Conservation (phyloP, 1,140 invertebrate species). For the Ceratina japonica region DNA sequence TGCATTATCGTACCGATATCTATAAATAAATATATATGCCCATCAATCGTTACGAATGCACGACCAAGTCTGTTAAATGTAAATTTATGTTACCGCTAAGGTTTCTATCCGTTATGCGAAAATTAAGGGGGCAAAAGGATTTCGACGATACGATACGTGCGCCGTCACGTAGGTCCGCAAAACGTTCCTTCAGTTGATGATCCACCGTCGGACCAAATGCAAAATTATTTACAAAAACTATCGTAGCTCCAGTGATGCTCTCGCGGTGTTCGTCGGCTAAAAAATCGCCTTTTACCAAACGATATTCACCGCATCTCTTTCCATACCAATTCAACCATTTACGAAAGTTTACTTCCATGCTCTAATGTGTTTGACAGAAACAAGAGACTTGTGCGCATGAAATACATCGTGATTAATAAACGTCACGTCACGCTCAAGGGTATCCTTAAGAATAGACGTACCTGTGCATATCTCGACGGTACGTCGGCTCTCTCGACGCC, state of each 20-base stretch:
- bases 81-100: conserved; percentile 82
- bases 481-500: conserved; percentile 98
- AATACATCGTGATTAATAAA: conserved; percentile 15
- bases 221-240: conserved; percentile 99
- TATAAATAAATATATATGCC: conserved; percentile 73
- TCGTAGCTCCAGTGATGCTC: conserved; percentile 93
- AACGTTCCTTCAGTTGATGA: conserved; percentile 96
- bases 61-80: neutral
- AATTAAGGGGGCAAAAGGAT: conserved; percentile 98
- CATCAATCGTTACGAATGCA: no score
- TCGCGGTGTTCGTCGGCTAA: conserved; percentile 94
- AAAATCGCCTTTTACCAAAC: conserved; percentile 96
- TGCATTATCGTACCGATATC: conserved; percentile 99
- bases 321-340: conserved; percentile 99
- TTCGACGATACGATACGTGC: conserved; percentile 99
- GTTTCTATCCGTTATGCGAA: conserved; percentile 96
- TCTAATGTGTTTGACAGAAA: conserved; percentile 78
- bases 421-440: neutral
- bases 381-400: conserved; percentile 20
- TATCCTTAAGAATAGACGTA: conserved; percentile 69
- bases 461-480: conserved; percentile 95
- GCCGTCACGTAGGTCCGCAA: conserved; percentile 97
- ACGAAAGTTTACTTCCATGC: conserved; percentile 93
- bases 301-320: conserved; percentile 94
- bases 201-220: conserved; percentile 98